Base-by-base conservation (phyloP, 2,797 vertebrate species). In the Sebastes diaconus region DNA sequence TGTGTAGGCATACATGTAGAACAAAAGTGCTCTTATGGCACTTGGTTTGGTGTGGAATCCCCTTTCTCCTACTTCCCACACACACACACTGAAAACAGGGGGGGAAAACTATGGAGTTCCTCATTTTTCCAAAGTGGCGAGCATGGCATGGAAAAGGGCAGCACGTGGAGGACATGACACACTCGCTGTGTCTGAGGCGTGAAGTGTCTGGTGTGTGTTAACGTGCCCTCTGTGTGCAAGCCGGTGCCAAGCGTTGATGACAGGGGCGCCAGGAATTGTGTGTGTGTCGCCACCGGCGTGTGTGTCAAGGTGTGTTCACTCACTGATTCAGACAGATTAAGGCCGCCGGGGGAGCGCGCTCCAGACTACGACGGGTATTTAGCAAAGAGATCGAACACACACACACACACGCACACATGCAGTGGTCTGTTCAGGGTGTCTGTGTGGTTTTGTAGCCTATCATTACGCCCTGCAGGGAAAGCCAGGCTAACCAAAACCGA, bases 361-460 rank as follows among this genome's bases (percentile, higher is more conserved):
- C 63, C 87, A 90, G 83, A 83, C 84, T 76, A 58, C 61, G 24
- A 68, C 68, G 68, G 70, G 73, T 83, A 75, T 84, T 80, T 73
- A 79, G 74, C 58, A n/a, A 32, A n/a, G 71, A 72, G 73, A 77
- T 68, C 4, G 14, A 73, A 79, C 70, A 79, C 82, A 84, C 69
- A 78, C 70, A 79, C 12, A 76, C 50, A 73, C 20, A 63, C 42
- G 81, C 69, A 79, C 54, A 42, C 27, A 67, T n/a, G 66, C 78
- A 30, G 89, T 29, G 90, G 92, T 92, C 63, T 83, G 87, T 55
- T 80, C 87, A 75, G 91, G 92, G 91, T 92, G 92, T 94, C 85
- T 36, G 82, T 90, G 92, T 57, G 93, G 92, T 92, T 92, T 89
- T 90, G 71, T 77, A 92, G 91, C 71, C 90, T 92, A 88, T 94